Percentiles rank a stretch among this genome's conserved stretches.
phyloP scores from a whole-genome alignment of 2,797 vertebrate species.

The Enteromius trimaculatus region DNA sequence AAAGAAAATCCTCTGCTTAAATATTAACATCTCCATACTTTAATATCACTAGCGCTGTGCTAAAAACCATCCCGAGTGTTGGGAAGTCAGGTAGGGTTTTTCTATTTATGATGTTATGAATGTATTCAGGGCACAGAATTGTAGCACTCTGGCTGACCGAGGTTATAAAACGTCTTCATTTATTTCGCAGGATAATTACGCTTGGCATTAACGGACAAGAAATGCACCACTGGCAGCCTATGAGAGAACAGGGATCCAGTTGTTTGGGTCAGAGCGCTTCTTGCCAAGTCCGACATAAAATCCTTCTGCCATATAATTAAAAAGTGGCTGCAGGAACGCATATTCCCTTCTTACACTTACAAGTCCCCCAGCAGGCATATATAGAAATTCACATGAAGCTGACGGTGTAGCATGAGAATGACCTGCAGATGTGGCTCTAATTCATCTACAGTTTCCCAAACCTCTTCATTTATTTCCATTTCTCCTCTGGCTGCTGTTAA shows the following conservation, averaged over 20 bases:
- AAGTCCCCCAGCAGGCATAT: conserved; percentile 1
- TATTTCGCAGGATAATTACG: conserved; percentile 52
- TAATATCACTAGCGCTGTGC: background rate
- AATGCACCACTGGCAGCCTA: conserved; percentile 20
- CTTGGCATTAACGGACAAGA: conserved; percentile 29
- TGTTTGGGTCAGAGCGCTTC: conserved; percentile 5
- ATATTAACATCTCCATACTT: background rate
- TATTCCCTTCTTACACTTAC: conserved; percentile 6
- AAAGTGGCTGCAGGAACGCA: conserved; percentile 8
- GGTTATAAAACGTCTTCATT: conserved; percentile 51
- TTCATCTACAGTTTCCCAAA: conserved; percentile 5
- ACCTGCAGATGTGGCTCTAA: background rate
- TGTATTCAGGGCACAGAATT: conserved; percentile 19
- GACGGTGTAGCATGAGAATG: background rate
- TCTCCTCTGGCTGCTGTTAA: conserved; percentile 20
- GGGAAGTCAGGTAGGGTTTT: background rate
- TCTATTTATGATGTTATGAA: conserved; percentile 7
- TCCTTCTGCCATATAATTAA: conserved; percentile 19
- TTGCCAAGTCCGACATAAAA: conserved; percentile 43
- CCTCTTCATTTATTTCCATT: conserved; percentile 29
- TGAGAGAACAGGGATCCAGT: conserved; percentile 22
- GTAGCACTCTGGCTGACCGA: background rate
- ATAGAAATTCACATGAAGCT: background rate
- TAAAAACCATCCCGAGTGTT: background rate
- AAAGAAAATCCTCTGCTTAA: background rate